These are phyloP conservation scores for Anneissia japonica DNA, from an alignment of 35 echinoderm and acorn worm species.

Conservation along the genomic window DNA sequence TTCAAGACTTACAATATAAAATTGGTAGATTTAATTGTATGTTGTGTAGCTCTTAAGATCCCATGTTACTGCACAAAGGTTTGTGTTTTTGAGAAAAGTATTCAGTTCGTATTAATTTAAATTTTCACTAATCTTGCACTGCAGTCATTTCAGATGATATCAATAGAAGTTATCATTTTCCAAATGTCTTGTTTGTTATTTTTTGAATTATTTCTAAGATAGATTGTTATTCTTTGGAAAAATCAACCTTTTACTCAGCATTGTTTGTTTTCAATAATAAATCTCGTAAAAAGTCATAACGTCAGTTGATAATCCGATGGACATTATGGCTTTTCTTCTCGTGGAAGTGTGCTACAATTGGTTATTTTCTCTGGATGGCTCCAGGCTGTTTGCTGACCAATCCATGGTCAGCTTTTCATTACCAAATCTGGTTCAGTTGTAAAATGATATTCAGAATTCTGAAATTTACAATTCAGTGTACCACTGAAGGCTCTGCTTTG, in stretches of 20 bases:
- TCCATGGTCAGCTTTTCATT: no score
- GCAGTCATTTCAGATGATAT: background rate
- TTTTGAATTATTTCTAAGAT: background rate
- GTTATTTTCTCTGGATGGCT: background rate
- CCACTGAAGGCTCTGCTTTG: no score
- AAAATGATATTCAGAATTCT: no score
- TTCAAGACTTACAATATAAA: no score
- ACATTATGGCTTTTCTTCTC: background rate
- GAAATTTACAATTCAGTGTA: no score
- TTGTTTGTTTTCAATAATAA: background rate
- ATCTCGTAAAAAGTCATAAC: background rate
- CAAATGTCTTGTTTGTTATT: background rate
- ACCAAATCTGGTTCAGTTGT: no score
- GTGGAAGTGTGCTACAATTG: background rate
- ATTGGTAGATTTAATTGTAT: no score
- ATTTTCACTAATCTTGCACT: background rate
- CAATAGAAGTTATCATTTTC: background rate
- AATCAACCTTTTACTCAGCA: background rate
- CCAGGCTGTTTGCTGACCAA: background rate
- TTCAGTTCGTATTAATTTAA: background rate
- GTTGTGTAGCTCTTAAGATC: no score
- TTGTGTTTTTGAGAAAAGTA: no score
- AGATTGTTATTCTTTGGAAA: background rate
- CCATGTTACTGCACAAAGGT: no score
- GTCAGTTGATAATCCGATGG: background rate